Conservation (phyloP, 2,888 invertebrate species). For the Hedychridium roseum region DNA sequence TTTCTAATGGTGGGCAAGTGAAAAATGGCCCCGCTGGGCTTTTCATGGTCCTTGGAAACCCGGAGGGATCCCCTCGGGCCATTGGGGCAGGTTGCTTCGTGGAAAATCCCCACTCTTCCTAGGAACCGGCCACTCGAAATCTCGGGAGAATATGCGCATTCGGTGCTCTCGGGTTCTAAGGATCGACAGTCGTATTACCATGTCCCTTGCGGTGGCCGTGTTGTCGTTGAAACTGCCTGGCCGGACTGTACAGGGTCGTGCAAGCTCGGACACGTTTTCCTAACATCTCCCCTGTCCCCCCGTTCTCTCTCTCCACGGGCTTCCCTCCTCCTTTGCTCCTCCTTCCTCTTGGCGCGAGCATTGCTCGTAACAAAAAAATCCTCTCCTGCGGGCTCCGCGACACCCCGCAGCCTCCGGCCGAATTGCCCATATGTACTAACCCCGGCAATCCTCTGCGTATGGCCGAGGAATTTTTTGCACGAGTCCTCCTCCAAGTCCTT, state of each 20-base stretch:
- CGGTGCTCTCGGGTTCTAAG: slow-evolving; percentile 1
- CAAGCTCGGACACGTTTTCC: slow-evolving; percentile 50
- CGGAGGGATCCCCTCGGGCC: no score
- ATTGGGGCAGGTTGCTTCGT: slow-evolving; percentile 1
- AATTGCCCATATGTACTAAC: slow-evolving; percentile 12
- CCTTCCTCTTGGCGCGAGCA: background rate
- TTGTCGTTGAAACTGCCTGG: slow-evolving; percentile 45
- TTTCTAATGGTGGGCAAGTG: no score
- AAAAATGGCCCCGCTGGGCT: no score
- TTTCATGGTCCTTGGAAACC: no score
- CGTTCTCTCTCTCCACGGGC: no score
- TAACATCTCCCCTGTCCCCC: slow-evolving; percentile 26
- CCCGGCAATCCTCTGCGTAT: slow-evolving; percentile 1
- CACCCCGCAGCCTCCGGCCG: slow-evolving; percentile 17
- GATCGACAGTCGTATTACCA: slow-evolving; percentile 9
- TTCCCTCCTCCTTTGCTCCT: background rate
- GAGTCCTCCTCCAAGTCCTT: slow-evolving; percentile 33
- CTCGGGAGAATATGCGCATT: background rate
- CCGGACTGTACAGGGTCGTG: slow-evolving; percentile 49
- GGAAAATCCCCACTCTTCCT: slow-evolving; percentile 6
- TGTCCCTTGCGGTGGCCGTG: slow-evolving; percentile 9
- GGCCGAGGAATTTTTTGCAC: slow-evolving; percentile 25
- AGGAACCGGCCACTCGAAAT: background rate
- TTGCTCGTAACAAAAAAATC: slow-evolving; percentile 16
- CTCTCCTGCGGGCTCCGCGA: slow-evolving; percentile 23